Evolutionary conservation across 1,140 invertebrate species (phyloP).

Genomic region (Metopolophium dirhodum): DNA sequence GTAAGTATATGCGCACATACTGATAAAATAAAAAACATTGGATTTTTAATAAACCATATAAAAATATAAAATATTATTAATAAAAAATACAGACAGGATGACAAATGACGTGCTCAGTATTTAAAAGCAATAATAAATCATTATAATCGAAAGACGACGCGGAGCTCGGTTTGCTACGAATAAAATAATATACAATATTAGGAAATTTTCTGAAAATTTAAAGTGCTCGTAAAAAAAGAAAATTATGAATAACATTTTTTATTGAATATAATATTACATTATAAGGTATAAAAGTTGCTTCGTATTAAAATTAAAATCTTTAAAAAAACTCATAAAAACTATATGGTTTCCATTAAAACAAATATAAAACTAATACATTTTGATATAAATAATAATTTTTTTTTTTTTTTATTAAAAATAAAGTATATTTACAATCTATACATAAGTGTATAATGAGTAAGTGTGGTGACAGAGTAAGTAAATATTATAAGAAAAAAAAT

Average conservation of each 20-base stretch:
- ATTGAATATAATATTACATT: not conserved
- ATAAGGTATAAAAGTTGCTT: not conserved
- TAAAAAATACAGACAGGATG: not conserved
- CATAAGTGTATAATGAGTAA: no score
- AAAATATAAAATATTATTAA: not conserved
- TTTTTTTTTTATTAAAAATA: no score
- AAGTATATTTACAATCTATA: no score
- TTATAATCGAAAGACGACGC: not conserved
- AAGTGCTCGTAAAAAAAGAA: not conserved
- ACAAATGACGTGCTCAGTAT: not conserved
- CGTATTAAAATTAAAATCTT: not conserved
- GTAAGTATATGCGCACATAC: no score
- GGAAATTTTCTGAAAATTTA: not conserved
- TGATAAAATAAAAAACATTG: not conserved
- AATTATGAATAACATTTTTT: not conserved
- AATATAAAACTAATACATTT: not conserved
- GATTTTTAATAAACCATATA: not conserved
- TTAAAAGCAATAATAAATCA: slow-evolving; percentile 6
- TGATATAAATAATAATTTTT: not conserved
- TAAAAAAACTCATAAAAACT: not conserved
- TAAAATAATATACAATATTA: not conserved
- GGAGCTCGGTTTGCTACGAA: no score
- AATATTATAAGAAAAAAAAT: no score
- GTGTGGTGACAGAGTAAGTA: no score
- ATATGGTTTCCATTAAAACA: not conserved